phyloP scores from a whole-genome alignment of 2,888 invertebrate species.

The Drosophila mulleri region DNA sequence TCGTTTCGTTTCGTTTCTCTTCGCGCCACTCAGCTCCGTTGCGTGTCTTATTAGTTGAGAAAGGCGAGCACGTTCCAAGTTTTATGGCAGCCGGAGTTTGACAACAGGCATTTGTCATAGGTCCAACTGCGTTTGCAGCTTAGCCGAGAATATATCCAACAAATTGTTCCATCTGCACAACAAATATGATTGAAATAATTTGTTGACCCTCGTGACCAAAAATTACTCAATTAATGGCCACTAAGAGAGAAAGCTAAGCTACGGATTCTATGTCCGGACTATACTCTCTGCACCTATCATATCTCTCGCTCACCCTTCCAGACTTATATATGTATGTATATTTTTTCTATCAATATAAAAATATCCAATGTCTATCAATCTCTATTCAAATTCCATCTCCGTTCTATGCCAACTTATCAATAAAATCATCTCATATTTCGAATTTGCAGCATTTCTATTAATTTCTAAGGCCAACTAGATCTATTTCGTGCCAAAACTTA shows the following conservation, averaged over 20 bases:
- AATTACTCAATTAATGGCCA: conserved; percentile 21
- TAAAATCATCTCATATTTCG: not conserved
- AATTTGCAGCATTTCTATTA: conserved; percentile 7
- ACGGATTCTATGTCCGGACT: no score
- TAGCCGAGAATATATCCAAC: conserved; percentile 53
- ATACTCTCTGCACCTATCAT: no score
- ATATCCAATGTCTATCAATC: no score
- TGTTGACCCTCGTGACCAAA: conserved; percentile 38
- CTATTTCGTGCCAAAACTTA: conserved; percentile 28
- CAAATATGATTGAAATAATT: conserved; percentile 63
- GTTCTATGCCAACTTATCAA: not conserved
- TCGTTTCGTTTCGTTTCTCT: not conserved
- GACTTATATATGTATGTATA: no score
- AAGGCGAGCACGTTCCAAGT: conserved; percentile 68
- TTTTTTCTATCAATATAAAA: no score
- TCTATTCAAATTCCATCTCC: not conserved
- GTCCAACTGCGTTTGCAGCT: conserved; percentile 4
- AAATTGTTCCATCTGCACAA: conserved; percentile 52
- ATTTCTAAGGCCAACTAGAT: conserved; percentile 10
- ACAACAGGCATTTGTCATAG: conserved; percentile 55
- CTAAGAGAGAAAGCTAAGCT: not conserved
- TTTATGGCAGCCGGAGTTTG: conserved; percentile 67
- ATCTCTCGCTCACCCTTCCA: no score
- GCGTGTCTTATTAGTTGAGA: conserved; percentile 71
- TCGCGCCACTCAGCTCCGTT: conserved; percentile 48